A percentile compares a stretch with the other conserved stretches of the same genome.
phyloP scores from a whole-genome alignment of 2,797 vertebrate species.

The Leptatherina wallacei region DNA sequence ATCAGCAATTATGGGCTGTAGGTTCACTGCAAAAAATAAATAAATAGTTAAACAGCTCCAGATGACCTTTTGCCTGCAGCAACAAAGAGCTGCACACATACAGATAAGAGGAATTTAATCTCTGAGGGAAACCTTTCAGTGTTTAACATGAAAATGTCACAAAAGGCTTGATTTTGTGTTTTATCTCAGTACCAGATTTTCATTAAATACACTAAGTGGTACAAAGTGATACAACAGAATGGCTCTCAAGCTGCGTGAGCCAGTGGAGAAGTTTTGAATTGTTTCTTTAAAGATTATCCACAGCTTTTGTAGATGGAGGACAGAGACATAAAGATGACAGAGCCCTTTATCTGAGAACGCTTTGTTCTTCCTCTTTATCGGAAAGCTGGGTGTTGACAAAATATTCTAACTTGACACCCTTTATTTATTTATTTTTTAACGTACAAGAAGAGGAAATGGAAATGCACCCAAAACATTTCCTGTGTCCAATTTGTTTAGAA shows the following conservation, averaged over 20 bases:
- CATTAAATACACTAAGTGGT: neutral
- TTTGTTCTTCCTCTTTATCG: conserved; percentile 14
- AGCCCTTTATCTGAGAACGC: neutral
- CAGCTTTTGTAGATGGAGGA: neutral
- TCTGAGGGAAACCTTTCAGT: neutral
- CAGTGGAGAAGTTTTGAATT: neutral
- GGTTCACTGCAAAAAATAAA: neutral
- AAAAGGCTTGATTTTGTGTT: neutral
- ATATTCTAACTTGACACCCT: neutral
- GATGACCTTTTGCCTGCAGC: conserved; percentile 16
- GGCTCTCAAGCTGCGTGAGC: neutral
- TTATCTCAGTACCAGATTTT: neutral
- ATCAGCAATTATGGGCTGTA: neutral
- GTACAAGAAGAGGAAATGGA: neutral
- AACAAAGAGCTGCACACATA: conserved; percentile 11
- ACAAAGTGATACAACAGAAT: neutral
- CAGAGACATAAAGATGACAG: neutral
- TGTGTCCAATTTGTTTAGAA: neutral
- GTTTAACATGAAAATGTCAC: neutral
- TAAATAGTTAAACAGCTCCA: conserved; percentile 8
- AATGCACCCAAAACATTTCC: neutral
- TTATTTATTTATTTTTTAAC: neutral
- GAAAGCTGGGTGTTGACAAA: conserved; percentile 15
- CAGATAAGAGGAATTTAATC: conserved; percentile 1
- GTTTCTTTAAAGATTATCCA: neutral